Evolutionary conservation across 2,113 vertebrate genomes (phyloP), one percentile per base, ranked within the genome.

Genomic region (Neogobius melanostomus): DNA sequence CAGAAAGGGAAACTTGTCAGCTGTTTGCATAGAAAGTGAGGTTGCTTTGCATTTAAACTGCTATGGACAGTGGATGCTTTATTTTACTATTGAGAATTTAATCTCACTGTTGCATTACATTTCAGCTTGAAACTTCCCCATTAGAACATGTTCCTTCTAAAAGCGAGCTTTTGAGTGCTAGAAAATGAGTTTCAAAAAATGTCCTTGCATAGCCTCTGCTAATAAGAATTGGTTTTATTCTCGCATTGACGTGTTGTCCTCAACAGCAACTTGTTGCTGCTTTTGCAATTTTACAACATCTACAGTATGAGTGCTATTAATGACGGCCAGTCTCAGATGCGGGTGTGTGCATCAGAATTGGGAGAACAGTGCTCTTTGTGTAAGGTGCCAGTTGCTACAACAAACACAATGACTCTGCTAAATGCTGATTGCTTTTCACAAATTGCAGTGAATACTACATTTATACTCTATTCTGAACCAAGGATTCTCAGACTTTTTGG

Each of bases 351-450:
- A 62, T 69, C 49, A 54, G 50, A 70, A 59, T 21, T 21, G 49
- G 49, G 56, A 47, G 28, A 74, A 88, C 82, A 84, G 72, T 47
- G 65, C 11, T 21, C 72, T 83, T 84, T 87, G 81, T 84, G 53
- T 69, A 15, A 15, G 0, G 56, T 62, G 16, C 69, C 74, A 76
- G 67, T 51, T 71, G 74, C 77, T 28, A 21, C 56, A 66, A 16
- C 7, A 63, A 47, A 0, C 2, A 79, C 74, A 69, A 67, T 74
- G 79, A 74, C 77, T 6, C 59, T 68, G 74, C 79, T 72, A 28
- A 45, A 16, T 69, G 17, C 49, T 48, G 73, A 65, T 7, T 28
- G 64, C 52, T 36, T 64, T 28, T 36, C 70, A 65, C 60, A 51
- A 49, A 0, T 5, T 10, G 47, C 9, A 12, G 48, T 53, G 17